Percentiles rank a stretch among this genome's conserved stretches.
phyloP scores from a whole-genome alignment of 2,797 vertebrate genomes.

The Eurystomus glaucurus region DNA sequence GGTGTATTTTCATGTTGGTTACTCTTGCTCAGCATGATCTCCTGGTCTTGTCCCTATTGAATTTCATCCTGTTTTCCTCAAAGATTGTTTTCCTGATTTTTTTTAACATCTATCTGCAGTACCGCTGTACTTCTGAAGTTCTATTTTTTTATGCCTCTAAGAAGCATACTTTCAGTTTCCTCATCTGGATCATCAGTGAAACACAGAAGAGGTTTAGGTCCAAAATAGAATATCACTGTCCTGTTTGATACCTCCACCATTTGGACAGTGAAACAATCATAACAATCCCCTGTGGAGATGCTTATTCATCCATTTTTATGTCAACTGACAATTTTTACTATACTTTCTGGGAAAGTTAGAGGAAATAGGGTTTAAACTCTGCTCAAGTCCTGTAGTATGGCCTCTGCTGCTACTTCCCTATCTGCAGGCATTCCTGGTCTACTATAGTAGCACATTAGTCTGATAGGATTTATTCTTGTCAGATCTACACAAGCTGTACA shows the following conservation, averaged over 20 bases:
- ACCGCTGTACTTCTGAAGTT: not conserved
- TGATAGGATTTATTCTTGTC: not conserved
- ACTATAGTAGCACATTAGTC: not conserved
- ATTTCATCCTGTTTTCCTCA: not conserved
- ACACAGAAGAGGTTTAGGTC: rapidly evolving
- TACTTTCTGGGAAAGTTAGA: not conserved
- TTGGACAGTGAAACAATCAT: not conserved
- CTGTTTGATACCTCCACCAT: not conserved
- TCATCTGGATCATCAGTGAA: not conserved
- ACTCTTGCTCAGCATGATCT: not conserved
- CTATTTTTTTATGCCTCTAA: not conserved
- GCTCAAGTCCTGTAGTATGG: not conserved
- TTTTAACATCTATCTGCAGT: not conserved
- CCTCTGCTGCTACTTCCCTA: not conserved
- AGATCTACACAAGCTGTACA: not conserved
- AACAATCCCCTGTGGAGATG: not conserved
- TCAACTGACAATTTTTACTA: not conserved
- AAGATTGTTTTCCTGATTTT: not conserved
- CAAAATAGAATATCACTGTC: not conserved
- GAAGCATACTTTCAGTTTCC: not conserved
- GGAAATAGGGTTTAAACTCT: not conserved
- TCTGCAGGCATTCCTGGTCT: not conserved
- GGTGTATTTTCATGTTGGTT: not conserved
- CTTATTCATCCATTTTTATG: not conserved
- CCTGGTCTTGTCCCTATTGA: not conserved